Evolutionary conservation across 2,797 vertebrate species (phyloP), one percentile per base, ranked within the genome.

Genomic region (Dromococcyx pavoninus): DNA sequence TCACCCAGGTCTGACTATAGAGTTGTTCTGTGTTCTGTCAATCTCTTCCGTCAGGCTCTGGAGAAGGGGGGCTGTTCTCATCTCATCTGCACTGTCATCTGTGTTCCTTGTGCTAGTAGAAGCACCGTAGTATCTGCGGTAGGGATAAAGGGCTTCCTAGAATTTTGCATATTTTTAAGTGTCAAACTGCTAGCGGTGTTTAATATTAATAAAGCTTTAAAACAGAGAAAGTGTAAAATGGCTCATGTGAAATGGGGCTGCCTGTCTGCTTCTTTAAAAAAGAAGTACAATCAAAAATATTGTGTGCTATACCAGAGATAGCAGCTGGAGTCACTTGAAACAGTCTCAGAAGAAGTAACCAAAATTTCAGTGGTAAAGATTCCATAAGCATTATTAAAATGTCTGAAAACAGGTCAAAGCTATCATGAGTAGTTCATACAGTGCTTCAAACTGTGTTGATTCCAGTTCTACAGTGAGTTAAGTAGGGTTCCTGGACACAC

Each of bases 11-110:
- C 11, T 56, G 84, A 56, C 82, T 89, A 90, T 10, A 91, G 56
- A 81, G 50, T 66, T 86, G 27, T 77, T 94, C 89, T 33, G 19
- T 89, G 35, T 88, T 92, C 70, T 91, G 61, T 84, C 81, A 86
- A 16, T 24, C 64, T 82, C n/a, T 71, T 62, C 37, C 27, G 41
- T 83, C 78, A 86, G 14, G 24, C 65, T 86, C 32, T 65, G 73
- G 73, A 74, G 62, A 30, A 86, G 13, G 6, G 4, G 25, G 30
- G 9, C 4, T 76, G 30, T 89, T 92, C 19, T 90, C 30, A 77
- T 18, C 44, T 64, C 30, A 39, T 39, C 28, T 73, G 25, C 6
- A 2, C 30, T 72, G 22, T 72, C n/a, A 17, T n/a, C 30, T 48
- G 21, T 72, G 24, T 75, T 93, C 53, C 25, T 62, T 66, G 11